Base-by-base conservation (phyloP, 2,113 vertebrate genomes). In the Halcyon senegalensis region DNA sequence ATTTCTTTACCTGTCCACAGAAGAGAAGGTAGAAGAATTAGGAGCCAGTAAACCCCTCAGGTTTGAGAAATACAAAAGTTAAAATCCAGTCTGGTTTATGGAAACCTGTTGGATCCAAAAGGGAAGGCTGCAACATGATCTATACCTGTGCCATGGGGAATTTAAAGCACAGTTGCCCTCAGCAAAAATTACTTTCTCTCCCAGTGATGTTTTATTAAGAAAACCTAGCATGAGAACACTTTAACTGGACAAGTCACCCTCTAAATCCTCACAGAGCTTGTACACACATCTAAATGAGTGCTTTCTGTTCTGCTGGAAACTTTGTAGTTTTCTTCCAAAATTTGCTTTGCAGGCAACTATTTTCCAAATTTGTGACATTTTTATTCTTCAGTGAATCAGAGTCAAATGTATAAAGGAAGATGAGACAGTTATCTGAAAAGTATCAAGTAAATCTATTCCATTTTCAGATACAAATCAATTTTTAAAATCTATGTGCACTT, bases 231-330 rank as follows among this genome's bases (percentile, higher is more conserved):
- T 2, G 24, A 53, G 8, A 79, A 20, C 18, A 67, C 16, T 33
- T 53, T 53, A 25, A 39, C 31, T 70, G 18, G 51, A 44, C 17
- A 67, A 77, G 19, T 30, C 27, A 74, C 10, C 3, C 33, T 50
- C 30, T 62, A 66, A 87, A 46, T 39, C 33, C 17, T 60, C 55
- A 89, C 20, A 51, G 43, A 64, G 11, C 16, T 43, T 37, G 18
- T 28, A 64, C 5, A 33, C 0, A 1, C 41, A 51, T 37, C 79
- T 76, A 39, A 5, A 58, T 1, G 3, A 70, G 12, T 37, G 18
- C 16, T 74, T 87, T 76, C 66, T 72, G 13, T 62, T 89, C 35
- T 50, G 17, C 7, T 73, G 24, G 28, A 74, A 74, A 55, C 5
- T 21, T 46, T 6, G 6, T 19, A 0, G 19, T 37, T 91, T 89